Percentiles rank a stretch among this genome's conserved stretches.
These are phyloP conservation scores for Pachyrhynchus sulphureomaculatus DNA, from an alignment of 1,140 invertebrate genomes.

Conservation along the genomic window DNA sequence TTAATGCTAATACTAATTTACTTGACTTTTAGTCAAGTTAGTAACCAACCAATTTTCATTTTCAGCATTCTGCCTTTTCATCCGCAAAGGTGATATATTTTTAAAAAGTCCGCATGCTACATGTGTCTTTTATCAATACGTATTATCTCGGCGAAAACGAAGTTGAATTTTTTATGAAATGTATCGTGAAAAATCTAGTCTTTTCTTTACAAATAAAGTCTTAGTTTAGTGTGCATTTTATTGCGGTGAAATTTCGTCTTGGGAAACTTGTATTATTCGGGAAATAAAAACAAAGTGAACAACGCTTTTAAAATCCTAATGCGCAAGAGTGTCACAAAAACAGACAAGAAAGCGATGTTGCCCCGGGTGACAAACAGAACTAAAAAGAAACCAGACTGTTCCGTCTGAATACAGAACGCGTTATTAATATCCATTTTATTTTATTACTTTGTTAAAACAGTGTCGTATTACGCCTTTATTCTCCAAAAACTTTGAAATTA, in stretches of 20 bases:
- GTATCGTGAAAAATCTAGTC: conserved; percentile 12
- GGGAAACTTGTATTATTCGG: conserved; percentile 13
- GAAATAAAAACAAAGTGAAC: conserved; percentile 21
- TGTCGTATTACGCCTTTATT: too few species aligned
- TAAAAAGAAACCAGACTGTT: conserved; percentile 6
- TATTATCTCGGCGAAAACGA: neutral
- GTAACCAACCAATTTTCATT: too few species aligned
- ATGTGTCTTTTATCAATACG: too few species aligned
- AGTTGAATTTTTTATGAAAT: conserved; percentile 3
- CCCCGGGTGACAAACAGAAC: neutral
- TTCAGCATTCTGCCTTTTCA: too few species aligned
- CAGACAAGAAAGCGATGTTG: conserved; percentile 8
- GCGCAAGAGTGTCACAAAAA: conserved; percentile 1
- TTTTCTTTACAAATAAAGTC: conserved; percentile 6
- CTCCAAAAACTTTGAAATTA: too few species aligned
- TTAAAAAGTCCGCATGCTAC: too few species aligned
- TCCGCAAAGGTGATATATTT: too few species aligned
- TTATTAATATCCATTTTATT: conserved; percentile 7
- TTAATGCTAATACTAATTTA: too few species aligned
- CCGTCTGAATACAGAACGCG: conserved; percentile 3
- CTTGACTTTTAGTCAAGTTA: too few species aligned
- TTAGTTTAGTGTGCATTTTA: conserved; percentile 18
- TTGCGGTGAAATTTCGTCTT: conserved; percentile 8
- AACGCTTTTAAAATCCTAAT: conserved; percentile 14
- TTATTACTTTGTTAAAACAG: neutral